Base-by-base conservation (phyloP, 2,888 invertebrate genomes). In the Tenthredo amoena region DNA sequence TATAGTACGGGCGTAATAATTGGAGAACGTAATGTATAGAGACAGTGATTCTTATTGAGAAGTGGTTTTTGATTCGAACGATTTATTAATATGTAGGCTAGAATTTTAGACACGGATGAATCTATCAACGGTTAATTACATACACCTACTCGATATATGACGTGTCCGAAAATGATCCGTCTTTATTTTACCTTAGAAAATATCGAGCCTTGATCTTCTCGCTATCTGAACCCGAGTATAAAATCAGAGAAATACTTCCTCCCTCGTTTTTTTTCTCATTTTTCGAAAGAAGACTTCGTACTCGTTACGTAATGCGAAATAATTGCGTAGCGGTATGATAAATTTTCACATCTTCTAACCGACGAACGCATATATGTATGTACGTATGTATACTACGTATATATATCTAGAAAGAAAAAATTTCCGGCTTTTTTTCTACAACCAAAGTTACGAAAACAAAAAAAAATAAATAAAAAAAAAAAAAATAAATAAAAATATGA, bases 101-200 rank as follows among this genome's bases (percentile, higher is more conserved):
- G 50, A n/a, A 55, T 34, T 34, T 37, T 37, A 7, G 12, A 12
- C 26, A 71, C 6, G 2, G n/a, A 71, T n/a, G 34, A 71, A 71
- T 71, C 71, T 37, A 71, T 71, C n/a, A 71, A 71, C 37, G 9
- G n/a, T 71, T n/a, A 71, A 26, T 62, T 26, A 71, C 7, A 71
- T 37, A 37, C 18, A 71, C 71, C 9, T 71, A 15, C 7, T 55
- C 7, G 55, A 55, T 55, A n/a, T 10, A 26, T 26, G 26, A 26
- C 10, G n/a, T 62, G 26, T 62, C 10, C 12, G 10, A 26, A 62
- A 21, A 26, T 12, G 21, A 62, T 62, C 62, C 26, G 26, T 26
- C 26, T 26, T 62, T 0, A 62, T 62, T 62, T 12, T 26, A 26
- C 12, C 2, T 26, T 12, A 4, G 6, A 62, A n/a, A 5, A 21